Conservation (phyloP, 2,113 vertebrate species). For the Bufo bufo region DNA sequence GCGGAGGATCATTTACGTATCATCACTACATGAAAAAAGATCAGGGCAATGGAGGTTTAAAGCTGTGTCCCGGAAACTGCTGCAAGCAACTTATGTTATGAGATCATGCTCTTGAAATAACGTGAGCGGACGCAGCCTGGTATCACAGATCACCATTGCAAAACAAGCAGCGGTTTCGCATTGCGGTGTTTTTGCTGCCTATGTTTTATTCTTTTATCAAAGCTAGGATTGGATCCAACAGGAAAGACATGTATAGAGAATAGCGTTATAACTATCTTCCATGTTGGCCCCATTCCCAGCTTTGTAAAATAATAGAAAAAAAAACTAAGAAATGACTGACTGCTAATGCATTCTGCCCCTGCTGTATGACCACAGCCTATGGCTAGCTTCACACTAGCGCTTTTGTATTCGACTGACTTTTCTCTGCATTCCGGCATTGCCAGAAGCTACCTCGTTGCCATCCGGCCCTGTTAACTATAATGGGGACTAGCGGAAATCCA, state of each 20-base stretch:
- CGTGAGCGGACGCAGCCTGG: neutral
- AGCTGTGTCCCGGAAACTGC: neutral
- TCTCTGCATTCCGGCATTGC: no score
- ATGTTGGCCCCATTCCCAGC: neutral
- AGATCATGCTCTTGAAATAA: neutral
- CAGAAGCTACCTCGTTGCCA: no score
- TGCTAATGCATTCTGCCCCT: neutral
- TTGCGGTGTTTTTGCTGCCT: neutral
- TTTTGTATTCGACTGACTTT: no score
- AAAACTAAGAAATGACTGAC: neutral
- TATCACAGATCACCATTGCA: neutral
- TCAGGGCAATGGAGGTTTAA: neutral
- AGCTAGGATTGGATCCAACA: neutral
- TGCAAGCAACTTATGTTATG: neutral
- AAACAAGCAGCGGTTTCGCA: neutral
- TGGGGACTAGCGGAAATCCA: no score
- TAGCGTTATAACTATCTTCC: neutral
- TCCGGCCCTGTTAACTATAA: no score
- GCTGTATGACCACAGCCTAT: neutral
- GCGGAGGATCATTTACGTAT: neutral
- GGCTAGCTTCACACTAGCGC: neutral
- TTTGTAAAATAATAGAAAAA: neutral
- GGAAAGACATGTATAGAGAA: neutral
- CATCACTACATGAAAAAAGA: neutral
- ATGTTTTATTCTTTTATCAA: neutral